Evolutionary conservation across 1,140 invertebrate species (phyloP), one percentile per base, ranked within the genome.

Genomic region (Tetraneura akinire): DNA sequence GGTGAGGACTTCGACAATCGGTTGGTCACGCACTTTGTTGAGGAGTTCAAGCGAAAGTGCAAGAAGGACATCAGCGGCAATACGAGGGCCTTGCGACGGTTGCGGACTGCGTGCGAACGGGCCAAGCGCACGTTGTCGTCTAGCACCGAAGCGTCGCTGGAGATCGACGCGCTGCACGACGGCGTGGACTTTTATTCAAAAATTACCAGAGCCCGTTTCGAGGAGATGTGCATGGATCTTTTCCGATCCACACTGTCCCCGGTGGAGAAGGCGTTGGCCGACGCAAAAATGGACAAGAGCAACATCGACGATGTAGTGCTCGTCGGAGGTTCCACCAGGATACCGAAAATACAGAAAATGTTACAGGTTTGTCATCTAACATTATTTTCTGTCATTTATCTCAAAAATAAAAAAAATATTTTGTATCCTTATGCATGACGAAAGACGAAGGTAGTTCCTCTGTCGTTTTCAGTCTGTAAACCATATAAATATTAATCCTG

Each of bases 1-100:
- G 92, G 92, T 3, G 83, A 96, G 85, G 93, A 96, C 85, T 96
- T 96, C 83, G 93, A 95, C 84, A 89, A 91, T 84, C 86, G 93
- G 42, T 86, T 96, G 82, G 93, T 96, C 0, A 91, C 91, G 82
- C 91, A 94, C 84, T 86, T 90, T 10, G 87, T 87, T 5, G 88
- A 88, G 13, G 88, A 89, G 82, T 89, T 89, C 81, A 87, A 88
- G 81, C 83, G 88, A 9, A 89, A 89, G 82, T 87, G 86, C 83
- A 85, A 84, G 47, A 88, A 88, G 82, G 87, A 89, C 80, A 81
- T 88, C 32, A 84, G 83, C 49, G 81, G 82, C 10, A 89, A 89
- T 80, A 83, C 87, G 3, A 82, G 88, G 32, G 87, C 88, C 64
- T 82, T 89, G 3, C 86, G 92, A 71, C 88, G 92, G 64, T 85